phyloP scores from a whole-genome alignment of 2,113 vertebrate genomes.

The Arvicanthis niloticus region DNA sequence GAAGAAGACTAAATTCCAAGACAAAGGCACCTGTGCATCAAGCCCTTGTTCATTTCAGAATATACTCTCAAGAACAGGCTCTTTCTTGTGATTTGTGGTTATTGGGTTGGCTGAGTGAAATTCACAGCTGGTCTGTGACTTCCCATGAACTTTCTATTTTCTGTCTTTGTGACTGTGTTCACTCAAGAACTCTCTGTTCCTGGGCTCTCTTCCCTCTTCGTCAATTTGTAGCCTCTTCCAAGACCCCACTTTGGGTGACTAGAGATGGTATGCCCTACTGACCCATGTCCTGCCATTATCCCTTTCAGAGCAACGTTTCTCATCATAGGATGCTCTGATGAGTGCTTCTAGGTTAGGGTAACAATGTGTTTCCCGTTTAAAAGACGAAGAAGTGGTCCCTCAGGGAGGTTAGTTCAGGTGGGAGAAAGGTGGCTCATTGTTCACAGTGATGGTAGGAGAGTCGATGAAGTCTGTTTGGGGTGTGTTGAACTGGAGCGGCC shows the following conservation, averaged over 20 bases:
- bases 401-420: not conserved
- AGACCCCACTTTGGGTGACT: not conserved
- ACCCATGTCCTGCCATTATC: not conserved
- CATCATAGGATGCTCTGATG: not conserved
- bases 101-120: not conserved
- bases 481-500: not conserved
- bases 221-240: not conserved
- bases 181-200: not conserved
- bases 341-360: not conserved
- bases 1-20: conserved; percentile 7
- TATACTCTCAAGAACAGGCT: not conserved
- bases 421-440: not conserved
- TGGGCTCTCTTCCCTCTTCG: not conserved
- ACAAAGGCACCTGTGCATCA: not conserved
- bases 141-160: not conserved
- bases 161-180: not conserved
- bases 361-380: not conserved
- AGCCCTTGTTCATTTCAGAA: not conserved
- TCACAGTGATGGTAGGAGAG: not conserved
- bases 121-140: not conserved
- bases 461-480: not conserved
- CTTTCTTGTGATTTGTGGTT: not conserved
- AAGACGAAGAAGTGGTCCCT: not conserved
- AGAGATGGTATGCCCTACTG: not conserved
- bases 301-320: not conserved